phyloP scores from a whole-genome alignment of 1,140 invertebrate species.

The Helicoverpa zea region DNA sequence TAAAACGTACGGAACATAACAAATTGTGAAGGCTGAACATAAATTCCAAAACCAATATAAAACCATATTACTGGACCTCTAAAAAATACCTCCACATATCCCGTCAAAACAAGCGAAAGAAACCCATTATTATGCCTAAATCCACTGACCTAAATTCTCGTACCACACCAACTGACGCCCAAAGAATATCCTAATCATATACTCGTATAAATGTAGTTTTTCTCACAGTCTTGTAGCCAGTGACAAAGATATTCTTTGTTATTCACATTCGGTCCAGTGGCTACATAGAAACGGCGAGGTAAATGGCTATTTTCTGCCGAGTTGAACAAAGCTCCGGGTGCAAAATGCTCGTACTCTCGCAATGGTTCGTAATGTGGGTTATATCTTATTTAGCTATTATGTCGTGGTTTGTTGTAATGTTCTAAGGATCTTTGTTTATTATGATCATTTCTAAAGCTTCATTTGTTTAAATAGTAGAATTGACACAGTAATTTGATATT shows the following conservation, averaged over 20 bases:
- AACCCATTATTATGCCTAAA: not conserved
- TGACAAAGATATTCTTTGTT: slow-evolving; percentile 38
- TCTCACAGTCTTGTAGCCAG: slow-evolving; percentile 1
- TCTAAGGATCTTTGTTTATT: not conserved
- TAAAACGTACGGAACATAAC: no score
- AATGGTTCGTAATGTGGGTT: slow-evolving; percentile 2
- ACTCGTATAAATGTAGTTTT: slow-evolving; percentile 32
- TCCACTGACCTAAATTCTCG: slow-evolving; percentile 11
- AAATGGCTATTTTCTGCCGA: slow-evolving; percentile 47
- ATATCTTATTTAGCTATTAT: slow-evolving; percentile 21
- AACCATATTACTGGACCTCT: not conserved
- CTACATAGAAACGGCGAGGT: slow-evolving; percentile 34
- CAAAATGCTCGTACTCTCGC: slow-evolving; percentile 23
- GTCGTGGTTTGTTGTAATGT: not conserved
- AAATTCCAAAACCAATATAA: not conserved
- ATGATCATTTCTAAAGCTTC: not conserved
- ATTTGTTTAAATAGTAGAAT: not conserved
- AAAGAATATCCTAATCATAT: slow-evolving; percentile 24
- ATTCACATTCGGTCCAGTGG: slow-evolving; percentile 1
- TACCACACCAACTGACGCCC: slow-evolving; percentile 3
- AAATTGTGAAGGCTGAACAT: not conserved
- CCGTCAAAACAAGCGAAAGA: not conserved
- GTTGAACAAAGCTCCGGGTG: slow-evolving; percentile 38
- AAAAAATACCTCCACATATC: not conserved
- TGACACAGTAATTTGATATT: not conserved